phyloP scores from a whole-genome alignment of 2,797 vertebrate species.

The Melanotaenia pygmaea region DNA sequence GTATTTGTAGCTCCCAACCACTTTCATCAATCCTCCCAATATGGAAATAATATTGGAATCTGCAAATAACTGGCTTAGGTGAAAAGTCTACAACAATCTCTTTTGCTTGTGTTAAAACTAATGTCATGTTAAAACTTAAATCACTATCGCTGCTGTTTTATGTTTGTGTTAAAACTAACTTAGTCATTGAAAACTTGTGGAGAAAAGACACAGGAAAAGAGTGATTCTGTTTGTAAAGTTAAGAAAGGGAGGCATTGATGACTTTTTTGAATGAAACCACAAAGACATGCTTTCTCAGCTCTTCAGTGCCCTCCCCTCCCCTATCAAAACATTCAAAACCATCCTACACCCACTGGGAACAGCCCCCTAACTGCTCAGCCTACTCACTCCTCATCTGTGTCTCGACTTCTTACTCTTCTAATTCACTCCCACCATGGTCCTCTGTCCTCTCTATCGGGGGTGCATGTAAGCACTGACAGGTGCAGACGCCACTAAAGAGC shows the following conservation, averaged over 20 bases:
- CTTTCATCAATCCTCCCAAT: too few species aligned
- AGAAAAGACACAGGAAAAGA: neutral
- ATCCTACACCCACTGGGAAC: slow-evolving; percentile 26
- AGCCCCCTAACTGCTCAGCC: slow-evolving; percentile 24
- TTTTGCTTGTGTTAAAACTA: too few species aligned
- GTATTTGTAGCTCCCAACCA: too few species aligned
- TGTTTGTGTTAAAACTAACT: neutral
- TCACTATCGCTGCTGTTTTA: too few species aligned
- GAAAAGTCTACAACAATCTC: too few species aligned
- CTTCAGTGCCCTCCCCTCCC: slow-evolving; percentile 26
- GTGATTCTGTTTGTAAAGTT: slow-evolving; percentile 48
- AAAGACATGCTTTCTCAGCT: slow-evolving; percentile 56
- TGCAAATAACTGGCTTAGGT: too few species aligned
- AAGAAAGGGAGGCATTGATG: slow-evolving; percentile 52
- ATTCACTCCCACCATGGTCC: slow-evolving; percentile 47
- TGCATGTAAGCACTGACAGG: slow-evolving; percentile 76
- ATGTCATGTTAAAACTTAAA: too few species aligned
- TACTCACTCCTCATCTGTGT: slow-evolving; percentile 17
- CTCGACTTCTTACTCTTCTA: slow-evolving; percentile 35
- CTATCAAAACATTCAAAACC: slow-evolving; percentile 46
- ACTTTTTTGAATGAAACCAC: slow-evolving; percentile 48
- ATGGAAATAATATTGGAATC: too few species aligned
- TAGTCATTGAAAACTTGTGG: neutral
- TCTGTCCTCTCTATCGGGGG: slow-evolving; percentile 41
- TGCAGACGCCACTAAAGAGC: slow-evolving; percentile 66